A percentile compares a stretch with the other conserved stretches of the same genome.
Conservation (phyloP, 92 coral and sea anemone genomes). For the Palythoa caribaeorum region DNA sequence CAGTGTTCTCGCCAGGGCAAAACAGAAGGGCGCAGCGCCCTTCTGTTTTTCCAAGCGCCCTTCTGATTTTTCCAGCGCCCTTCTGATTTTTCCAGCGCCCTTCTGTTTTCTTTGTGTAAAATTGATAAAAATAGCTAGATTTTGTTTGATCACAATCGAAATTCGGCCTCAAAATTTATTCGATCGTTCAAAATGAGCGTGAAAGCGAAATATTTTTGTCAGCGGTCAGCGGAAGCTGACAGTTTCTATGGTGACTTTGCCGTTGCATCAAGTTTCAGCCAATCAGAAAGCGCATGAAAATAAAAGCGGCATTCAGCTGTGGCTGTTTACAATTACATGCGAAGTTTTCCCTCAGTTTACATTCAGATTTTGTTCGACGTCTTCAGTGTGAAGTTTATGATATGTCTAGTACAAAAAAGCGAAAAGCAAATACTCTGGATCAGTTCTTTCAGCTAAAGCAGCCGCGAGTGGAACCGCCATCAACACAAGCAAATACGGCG, state of each 20-base stretch:
- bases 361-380: conserved; percentile 4
- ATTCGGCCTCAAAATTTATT: conserved; percentile 15
- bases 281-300: background rate
- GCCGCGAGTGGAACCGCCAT: conserved; percentile 22
- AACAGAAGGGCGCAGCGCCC: no score
- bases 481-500: conserved; percentile 16
- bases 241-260: conserved; percentile 22
- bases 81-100: background rate
- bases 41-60: no score
- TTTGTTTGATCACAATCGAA: background rate
- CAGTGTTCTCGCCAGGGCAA: background rate
- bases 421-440: conserved; percentile 35
- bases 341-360: conserved; percentile 30
- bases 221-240: conserved; percentile 17
- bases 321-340: background rate
- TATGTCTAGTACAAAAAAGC: conserved; percentile 36
- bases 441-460: conserved; percentile 38
- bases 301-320: no score
- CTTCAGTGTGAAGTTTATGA: conserved; percentile 10
- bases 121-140: background rate
- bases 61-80: no score
- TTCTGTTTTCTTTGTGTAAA: conserved; percentile 9
- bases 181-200: conserved; percentile 15
- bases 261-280: conserved; percentile 18
- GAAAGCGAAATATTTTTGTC: background rate